Evolutionary conservation across 1,140 invertebrate species (phyloP).

Genomic region (Acromyrmex heyeri): DNA sequence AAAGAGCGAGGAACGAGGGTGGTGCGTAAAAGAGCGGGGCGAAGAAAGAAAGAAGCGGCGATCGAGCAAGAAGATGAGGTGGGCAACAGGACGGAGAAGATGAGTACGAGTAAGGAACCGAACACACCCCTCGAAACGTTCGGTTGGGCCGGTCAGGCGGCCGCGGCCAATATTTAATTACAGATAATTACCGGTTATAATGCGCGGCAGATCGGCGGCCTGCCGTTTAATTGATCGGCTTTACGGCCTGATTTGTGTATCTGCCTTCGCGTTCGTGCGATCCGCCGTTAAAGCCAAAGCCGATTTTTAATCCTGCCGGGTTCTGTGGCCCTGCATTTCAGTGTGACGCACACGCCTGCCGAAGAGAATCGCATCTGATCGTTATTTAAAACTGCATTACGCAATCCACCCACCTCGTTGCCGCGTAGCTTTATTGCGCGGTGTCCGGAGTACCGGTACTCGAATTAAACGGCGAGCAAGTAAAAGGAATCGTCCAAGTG

Average conservation of each 20-base stretch:
- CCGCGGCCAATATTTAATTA: conserved; percentile 82
- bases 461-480: conserved; percentile 42
- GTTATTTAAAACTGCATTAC: conserved; percentile 77
- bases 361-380: conserved; percentile 56
- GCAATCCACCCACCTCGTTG: conserved; percentile 78
- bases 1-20: not conserved
- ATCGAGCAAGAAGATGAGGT: not conserved
- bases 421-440: conserved; percentile 66
- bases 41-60: conserved; percentile 14
- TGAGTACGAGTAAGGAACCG: conserved; percentile 60
- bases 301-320: conserved; percentile 74
- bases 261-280: conserved; percentile 73
- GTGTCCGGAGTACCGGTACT: conserved; percentile 6
- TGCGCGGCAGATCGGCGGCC: conserved; percentile 80
- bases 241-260: conserved; percentile 83
- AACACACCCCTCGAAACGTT: conserved; percentile 77
- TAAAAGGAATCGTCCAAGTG: conserved; percentile 26
- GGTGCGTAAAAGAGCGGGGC: not conserved
- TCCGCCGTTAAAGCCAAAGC: conserved; percentile 69
- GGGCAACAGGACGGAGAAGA: conserved; percentile 16
- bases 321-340: not conserved
- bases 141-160: conserved; percentile 59
- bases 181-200: conserved; percentile 83
- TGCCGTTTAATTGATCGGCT: conserved; percentile 83
- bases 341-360: conserved; percentile 56